These are phyloP conservation scores for Kryptolebias marmoratus DNA, from an alignment of 2,113 vertebrate species.

Conservation along the genomic window DNA sequence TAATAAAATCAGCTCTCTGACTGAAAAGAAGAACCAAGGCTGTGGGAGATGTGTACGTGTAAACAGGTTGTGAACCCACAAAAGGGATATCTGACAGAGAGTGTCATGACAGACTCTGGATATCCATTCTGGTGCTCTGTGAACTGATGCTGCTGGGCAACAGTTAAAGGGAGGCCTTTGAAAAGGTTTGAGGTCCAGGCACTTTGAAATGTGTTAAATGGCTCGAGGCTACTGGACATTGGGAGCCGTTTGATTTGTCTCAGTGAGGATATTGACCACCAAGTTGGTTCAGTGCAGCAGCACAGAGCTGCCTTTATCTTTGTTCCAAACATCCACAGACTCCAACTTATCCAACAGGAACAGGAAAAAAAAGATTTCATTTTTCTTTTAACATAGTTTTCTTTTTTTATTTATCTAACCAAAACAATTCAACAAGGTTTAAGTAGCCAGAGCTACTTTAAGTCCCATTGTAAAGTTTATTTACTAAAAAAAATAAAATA, in stretches of 20 bases:
- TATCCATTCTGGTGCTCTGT: slow-evolving; percentile 20
- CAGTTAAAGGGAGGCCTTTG: slow-evolving; percentile 32
- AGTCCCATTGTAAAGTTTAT: too few species aligned
- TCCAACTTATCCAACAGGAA: background rate
- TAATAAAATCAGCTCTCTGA: slow-evolving; percentile 7
- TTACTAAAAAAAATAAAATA: too few species aligned
- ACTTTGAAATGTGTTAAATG: slow-evolving; percentile 49
- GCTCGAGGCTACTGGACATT: slow-evolving; percentile 47
- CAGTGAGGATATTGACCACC: slow-evolving; percentile 39
- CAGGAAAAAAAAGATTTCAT: background rate
- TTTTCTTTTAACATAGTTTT: too few species aligned
- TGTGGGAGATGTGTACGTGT: slow-evolving; percentile 18
- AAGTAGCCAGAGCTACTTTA: too few species aligned
- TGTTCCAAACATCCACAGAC: slow-evolving; percentile 10
- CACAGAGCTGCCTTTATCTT: slow-evolving; percentile 30
- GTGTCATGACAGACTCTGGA: background rate
- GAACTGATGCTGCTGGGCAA: slow-evolving; percentile 35
- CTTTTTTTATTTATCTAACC: too few species aligned
- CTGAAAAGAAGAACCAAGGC: slow-evolving; percentile 22
- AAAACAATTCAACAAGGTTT: too few species aligned
- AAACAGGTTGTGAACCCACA: slow-evolving; percentile 14
- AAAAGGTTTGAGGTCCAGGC: slow-evolving; percentile 38
- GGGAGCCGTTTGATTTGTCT: slow-evolving; percentile 48
- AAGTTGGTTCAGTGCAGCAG: slow-evolving; percentile 26
- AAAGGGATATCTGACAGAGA: background rate